phyloP scores from a whole-genome alignment of 2,113 vertebrate genomes.

The Grus americana region DNA sequence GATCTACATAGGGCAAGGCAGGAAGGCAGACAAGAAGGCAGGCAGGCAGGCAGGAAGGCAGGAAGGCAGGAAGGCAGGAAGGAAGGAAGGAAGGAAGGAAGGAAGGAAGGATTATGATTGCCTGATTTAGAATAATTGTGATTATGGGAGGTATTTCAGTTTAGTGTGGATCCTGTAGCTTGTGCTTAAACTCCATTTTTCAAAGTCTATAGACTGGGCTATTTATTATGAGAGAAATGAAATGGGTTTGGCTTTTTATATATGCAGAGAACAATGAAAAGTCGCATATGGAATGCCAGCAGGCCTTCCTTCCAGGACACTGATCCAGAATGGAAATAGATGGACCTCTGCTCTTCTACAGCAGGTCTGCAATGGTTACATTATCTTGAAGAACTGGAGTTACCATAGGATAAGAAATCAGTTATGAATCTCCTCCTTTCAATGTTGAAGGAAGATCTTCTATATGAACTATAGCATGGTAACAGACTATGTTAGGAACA shows the following conservation, averaged over 20 bases:
- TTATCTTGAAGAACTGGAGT: background rate
- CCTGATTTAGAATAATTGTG: background rate
- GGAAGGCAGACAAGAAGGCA: background rate
- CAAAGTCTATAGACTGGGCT: background rate
- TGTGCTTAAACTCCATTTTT: background rate
- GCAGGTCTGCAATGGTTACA: background rate
- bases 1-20: background rate
- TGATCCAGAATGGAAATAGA: background rate
- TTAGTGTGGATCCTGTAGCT: background rate
- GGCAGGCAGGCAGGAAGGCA: background rate
- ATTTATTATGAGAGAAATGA: background rate
- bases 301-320: background rate
- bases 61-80: background rate
- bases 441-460: background rate
- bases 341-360: background rate
- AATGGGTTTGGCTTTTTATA: background rate
- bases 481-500: background rate
- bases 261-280: background rate
- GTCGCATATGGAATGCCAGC: background rate
- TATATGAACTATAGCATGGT: background rate
- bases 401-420: background rate
- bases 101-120: background rate
- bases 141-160: background rate
- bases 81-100: background rate
- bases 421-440: background rate